Conservation (phyloP, 2,888 invertebrate species). For the Dinocampus coccinellae region DNA sequence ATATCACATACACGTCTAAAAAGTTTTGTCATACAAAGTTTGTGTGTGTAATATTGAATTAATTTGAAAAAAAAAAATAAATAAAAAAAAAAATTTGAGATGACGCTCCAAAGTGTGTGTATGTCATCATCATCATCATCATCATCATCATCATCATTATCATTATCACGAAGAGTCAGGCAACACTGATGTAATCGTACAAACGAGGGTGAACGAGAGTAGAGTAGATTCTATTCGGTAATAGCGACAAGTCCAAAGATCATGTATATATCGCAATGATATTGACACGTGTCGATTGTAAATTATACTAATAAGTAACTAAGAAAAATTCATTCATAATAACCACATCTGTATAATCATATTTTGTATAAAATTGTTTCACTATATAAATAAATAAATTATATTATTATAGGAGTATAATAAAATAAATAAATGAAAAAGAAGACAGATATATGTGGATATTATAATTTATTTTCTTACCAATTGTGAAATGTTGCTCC, state of each 20-base stretch:
- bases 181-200: constrained; percentile 13
- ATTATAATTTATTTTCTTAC: constrained; percentile 52
- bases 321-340: too few species aligned
- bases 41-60: constrained; percentile 18
- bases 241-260: constrained; percentile 33
- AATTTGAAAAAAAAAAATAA: not conserved
- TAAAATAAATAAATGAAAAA: too few species aligned
- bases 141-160: not conserved
- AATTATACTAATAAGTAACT: not conserved
- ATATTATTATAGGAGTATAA: not conserved
- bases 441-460: too few species aligned
- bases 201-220: not conserved
- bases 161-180: not conserved
- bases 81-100: not conserved
- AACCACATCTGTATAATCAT: too few species aligned
- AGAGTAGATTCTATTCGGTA: constrained; percentile 23
- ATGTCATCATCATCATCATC: not conserved
- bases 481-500: constrained; percentile 64
- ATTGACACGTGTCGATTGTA: constrained; percentile 7
- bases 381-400: not conserved
- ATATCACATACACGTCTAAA: not conserved
- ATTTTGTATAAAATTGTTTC: too few species aligned
- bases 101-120: not conserved
- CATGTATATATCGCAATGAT: not conserved
- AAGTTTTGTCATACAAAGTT: constrained; percentile 6